Conservation (phyloP, 1,140 invertebrate species). For the Ceratina calcarata region DNA sequence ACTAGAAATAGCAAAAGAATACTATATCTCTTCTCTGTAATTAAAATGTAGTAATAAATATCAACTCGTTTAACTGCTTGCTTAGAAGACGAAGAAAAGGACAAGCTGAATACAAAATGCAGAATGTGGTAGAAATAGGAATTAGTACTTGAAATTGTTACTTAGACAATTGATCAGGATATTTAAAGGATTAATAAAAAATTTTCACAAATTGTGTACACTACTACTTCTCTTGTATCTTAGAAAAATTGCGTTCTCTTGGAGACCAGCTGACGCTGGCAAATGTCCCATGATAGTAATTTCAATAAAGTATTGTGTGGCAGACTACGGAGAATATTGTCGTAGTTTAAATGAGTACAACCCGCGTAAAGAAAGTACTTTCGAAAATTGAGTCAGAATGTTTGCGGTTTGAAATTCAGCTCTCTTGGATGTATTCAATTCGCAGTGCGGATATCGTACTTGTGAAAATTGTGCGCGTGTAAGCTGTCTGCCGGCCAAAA, state of each 20-base stretch:
- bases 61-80: no score
- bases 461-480: not conserved
- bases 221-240: not conserved
- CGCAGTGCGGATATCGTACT: not conserved
- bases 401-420: not conserved
- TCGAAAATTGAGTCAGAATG: not conserved
- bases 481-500: no score
- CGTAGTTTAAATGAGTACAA: constrained; percentile 2
- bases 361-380: not conserved
- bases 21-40: no score
- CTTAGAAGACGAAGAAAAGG: no score
- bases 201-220: no score
- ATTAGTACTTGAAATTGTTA: no score
- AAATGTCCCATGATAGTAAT: constrained; percentile 1
- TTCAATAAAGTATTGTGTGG: constrained; percentile 1
- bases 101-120: no score
- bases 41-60: no score
- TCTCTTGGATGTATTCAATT: not conserved
- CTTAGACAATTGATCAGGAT: no score
- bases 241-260: not conserved
- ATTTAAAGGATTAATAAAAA: no score
- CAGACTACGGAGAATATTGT: not conserved
- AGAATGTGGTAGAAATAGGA: no score
- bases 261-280: not conserved
- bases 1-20: no score